Base-by-base conservation (phyloP, 2,888 invertebrate genomes). In the Euclidia mi region DNA sequence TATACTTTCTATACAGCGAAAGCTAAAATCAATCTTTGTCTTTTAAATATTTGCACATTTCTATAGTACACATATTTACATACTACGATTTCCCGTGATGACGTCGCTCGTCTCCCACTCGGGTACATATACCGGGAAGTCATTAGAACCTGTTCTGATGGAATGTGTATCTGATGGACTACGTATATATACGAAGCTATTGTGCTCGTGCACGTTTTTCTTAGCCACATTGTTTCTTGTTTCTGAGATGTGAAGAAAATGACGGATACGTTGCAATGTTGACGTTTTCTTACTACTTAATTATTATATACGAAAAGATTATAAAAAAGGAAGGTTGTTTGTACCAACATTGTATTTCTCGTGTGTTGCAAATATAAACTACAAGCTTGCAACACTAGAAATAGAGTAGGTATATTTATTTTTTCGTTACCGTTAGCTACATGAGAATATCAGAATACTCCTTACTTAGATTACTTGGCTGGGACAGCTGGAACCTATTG, bases 131-230 rank as follows among this genome's bases (percentile, higher is more conserved):
- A 63, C 70, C 58, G 56, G 78, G 78, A 79, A 76, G 78, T 71
- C 58, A 74, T 68, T 67, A 68, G 34, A 69, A 75, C 65, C 65
- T 47, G 71, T 75, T 43, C 64, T 74, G 64, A 63, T 60, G 69
- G 79, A 75, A 78, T 73, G 70, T 55, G 60, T 53, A 53, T 63
- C 61, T 58, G 35, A 47, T 46, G 59, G 47, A 10, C 38, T 45
- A 55, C 44, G 20, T 49, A 35, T 12, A 58, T 51, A 38, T 58
- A 60, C 14, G 12, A 3, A 32, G 43, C 44, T 20, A 70, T 63
- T 55, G 61, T 59, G 56, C n/a, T n/a, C 56, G 17, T 32, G 1
- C 34, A 48, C 14, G 55, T 71, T 71, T 70, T 74, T 70, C 37
- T 57, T n/a, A 31, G 10, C 2, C 18, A 32, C 52, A 71, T 71